A percentile compares a stretch with the other conserved stretches of the same genome.
phyloP scores from a whole-genome alignment of 1,140 invertebrate genomes.

The Calycopis cecrops region DNA sequence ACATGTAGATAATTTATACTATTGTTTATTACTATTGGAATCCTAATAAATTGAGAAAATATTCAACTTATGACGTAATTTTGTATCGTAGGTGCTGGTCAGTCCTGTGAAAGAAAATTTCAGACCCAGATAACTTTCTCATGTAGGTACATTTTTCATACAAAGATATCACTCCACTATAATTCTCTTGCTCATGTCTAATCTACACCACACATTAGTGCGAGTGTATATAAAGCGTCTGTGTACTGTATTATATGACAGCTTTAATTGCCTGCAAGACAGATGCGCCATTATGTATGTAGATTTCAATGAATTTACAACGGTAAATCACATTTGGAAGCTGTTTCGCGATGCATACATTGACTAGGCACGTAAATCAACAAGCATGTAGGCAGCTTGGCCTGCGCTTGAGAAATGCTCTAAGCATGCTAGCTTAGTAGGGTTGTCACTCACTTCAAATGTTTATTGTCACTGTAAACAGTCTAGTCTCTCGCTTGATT shows the following conservation, averaged over 20 bases:
- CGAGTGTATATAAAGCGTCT: no score
- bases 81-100: no score
- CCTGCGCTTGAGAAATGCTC: conserved; percentile 9
- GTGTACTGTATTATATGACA: background rate
- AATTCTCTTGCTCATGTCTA: no score
- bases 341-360: conserved; percentile 9
- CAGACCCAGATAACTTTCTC: no score
- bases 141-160: no score
- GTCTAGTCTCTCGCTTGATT: background rate
- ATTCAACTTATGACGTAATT: no score
- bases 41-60: no score
- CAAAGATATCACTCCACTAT: no score
- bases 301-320: background rate
- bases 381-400: conserved; percentile 4
- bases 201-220: no score
- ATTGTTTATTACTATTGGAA: no score
- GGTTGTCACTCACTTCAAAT: background rate
- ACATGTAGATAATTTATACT: no score
- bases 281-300: conserved; percentile 5
- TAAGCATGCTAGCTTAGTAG: conserved; percentile 4
- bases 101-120: no score
- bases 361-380: conserved; percentile 8
- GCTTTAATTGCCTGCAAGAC: conserved; percentile 1
- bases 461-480: background rate
- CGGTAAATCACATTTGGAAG: conserved; percentile 7